A percentile compares a stretch with the other conserved stretches of the same genome.
These are phyloP conservation scores for Melanogrammus aeglefinus DNA, from an alignment of 2,797 vertebrate genomes.

Conservation along the genomic window DNA sequence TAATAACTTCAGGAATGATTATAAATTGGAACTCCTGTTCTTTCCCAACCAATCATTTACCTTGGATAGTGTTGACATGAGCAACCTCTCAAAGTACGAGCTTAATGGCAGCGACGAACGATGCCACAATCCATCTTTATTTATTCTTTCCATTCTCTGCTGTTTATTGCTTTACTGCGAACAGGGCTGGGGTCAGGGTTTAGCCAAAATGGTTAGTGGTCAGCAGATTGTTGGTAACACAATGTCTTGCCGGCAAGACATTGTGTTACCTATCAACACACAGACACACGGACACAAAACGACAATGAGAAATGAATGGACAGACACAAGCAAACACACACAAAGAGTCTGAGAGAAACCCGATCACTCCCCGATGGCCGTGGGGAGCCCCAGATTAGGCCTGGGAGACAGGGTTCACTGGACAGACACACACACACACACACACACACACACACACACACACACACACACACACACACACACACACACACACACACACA, in stretches of 20 bases:
- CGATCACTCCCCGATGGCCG: constrained; percentile 43
- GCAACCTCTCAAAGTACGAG: too few species aligned
- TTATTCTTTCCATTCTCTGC: too few species aligned
- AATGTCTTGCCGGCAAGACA: not conserved
- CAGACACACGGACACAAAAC: constrained; percentile 14
- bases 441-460: too few species aligned
- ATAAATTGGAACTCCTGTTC: too few species aligned
- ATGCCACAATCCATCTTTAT: too few species aligned
- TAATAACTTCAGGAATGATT: too few species aligned
- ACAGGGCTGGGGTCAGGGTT: not conserved
- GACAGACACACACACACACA: not conserved
- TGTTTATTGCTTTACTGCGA: not conserved
- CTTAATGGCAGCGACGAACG: too few species aligned
- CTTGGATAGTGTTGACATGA: too few species aligned
- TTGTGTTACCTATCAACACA: constrained; percentile 16
- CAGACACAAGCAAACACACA: constrained; percentile 39
- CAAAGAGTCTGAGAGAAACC: constrained; percentile 55
- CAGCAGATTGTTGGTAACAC: not conserved
- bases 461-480: too few species aligned
- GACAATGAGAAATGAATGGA: not conserved
- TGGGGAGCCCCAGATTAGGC: constrained; percentile 62
- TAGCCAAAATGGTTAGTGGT: not conserved
- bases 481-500: constrained; percentile 31
- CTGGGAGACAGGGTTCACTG: constrained; percentile 61
- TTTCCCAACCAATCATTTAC: too few species aligned